phyloP scores from a whole-genome alignment of 2,888 invertebrate species.

The Lingula anatina region DNA sequence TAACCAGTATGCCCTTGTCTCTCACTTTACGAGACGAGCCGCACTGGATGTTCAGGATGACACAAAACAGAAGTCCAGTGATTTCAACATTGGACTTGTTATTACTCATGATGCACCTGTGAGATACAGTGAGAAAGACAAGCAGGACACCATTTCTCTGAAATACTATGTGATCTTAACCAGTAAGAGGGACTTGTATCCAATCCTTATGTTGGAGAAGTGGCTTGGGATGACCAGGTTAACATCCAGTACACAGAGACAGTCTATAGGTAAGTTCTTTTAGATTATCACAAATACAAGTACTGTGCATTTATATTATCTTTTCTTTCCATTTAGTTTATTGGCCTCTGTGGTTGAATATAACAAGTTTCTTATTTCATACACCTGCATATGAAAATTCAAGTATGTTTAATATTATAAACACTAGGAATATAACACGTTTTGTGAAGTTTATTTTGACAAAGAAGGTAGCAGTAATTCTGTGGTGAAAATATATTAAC shows the following conservation, averaged over 20 bases:
- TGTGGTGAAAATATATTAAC: background rate
- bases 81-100: conserved; percentile 65
- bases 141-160: conserved; percentile 49
- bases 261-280: no score
- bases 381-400: no score
- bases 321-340: no score
- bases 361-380: no score
- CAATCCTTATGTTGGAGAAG: conserved; percentile 55
- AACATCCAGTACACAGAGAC: no score
- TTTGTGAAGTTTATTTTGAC: no score
- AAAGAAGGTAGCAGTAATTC: no score
- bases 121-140: conserved; percentile 28
- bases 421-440: no score
- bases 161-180: conserved; percentile 63
- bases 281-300: no score
- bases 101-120: conserved; percentile 57
- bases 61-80: conserved; percentile 59
- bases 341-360: no score
- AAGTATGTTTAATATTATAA: no score
- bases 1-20: conserved; percentile 65
- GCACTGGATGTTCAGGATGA: conserved; percentile 62
- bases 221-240: conserved; percentile 63
- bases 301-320: no score
- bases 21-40: conserved; percentile 59
- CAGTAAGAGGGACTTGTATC: conserved; percentile 48